A percentile compares a stretch with the other conserved stretches of the same genome.
phyloP scores from a whole-genome alignment of 2,113 vertebrate genomes.

The Camarhynchus parvulus region DNA sequence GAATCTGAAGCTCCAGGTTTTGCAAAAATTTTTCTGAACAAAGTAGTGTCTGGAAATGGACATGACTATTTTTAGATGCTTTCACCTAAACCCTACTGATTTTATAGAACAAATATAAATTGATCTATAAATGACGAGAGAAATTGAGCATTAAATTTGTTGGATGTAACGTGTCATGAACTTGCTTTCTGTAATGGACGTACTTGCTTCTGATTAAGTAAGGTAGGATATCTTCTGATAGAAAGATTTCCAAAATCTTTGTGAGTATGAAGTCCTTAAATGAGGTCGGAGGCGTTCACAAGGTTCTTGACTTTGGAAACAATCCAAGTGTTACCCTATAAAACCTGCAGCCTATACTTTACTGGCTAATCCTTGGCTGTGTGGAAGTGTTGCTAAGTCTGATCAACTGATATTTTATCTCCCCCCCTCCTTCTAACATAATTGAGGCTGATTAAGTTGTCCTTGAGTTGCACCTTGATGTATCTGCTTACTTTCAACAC shows the following conservation, averaged over 20 bases:
- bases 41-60: background rate
- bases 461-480: constrained; percentile 36
- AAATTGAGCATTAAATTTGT: background rate
- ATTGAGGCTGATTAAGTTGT: constrained; percentile 50
- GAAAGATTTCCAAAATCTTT: background rate
- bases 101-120: background rate
- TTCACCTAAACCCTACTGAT: background rate
- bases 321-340: background rate
- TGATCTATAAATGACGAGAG: background rate
- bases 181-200: background rate
- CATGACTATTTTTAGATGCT: background rate
- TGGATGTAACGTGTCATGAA: background rate
- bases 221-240: background rate
- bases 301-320: background rate
- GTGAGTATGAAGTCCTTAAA: background rate
- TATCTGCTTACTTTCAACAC: background rate
- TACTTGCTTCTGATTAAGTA: background rate
- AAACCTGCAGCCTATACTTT: background rate
- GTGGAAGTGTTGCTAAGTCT: background rate
- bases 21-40: background rate
- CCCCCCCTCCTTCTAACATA: background rate
- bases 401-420: background rate
- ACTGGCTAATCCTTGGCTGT: background rate
- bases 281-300: background rate
- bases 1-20: background rate